These are phyloP conservation scores for Phallusia fumigata DNA, from an alignment of 23 tunicate genomes.

Conservation along the genomic window DNA sequence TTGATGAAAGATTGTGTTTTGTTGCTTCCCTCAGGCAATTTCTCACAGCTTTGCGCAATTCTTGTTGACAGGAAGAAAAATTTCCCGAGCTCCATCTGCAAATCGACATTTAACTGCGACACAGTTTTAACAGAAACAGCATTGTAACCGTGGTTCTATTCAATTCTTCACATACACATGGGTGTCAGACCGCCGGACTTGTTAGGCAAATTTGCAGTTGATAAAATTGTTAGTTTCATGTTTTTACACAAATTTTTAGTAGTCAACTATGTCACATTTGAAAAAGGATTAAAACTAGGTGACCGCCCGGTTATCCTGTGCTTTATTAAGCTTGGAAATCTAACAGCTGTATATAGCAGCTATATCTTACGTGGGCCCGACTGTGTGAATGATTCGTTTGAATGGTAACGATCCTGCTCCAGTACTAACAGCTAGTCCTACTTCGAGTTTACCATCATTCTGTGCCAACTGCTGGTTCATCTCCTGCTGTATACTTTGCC, in stretches of 20 bases:
- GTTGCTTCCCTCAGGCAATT: not conserved
- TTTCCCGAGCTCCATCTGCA: not conserved
- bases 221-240: too few relatives aligned
- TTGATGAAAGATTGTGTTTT: not conserved
- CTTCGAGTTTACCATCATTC: conserved; percentile 13
- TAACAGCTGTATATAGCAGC: too few relatives aligned
- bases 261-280: too few relatives aligned
- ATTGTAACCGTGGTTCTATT: too few relatives aligned
- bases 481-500: conserved; percentile 14
- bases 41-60: not conserved
- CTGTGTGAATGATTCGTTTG: conserved; percentile 44
- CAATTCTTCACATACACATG: too few relatives aligned
- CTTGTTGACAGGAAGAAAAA: not conserved
- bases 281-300: too few relatives aligned
- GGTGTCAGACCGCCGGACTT: too few relatives aligned
- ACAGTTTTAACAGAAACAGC: not conserved
- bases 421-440: conserved; percentile 30
- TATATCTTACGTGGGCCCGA: conserved; percentile 44
- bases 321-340: too few relatives aligned
- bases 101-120: too few relatives aligned
- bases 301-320: too few relatives aligned
- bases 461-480: not conserved
- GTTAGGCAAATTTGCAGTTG: too few relatives aligned
- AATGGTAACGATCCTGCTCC: conserved; percentile 36
- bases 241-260: too few relatives aligned